These are phyloP conservation scores for Eulacestoma nigropectus DNA, from an alignment of 2,113 vertebrate species.

Conservation along the genomic window DNA sequence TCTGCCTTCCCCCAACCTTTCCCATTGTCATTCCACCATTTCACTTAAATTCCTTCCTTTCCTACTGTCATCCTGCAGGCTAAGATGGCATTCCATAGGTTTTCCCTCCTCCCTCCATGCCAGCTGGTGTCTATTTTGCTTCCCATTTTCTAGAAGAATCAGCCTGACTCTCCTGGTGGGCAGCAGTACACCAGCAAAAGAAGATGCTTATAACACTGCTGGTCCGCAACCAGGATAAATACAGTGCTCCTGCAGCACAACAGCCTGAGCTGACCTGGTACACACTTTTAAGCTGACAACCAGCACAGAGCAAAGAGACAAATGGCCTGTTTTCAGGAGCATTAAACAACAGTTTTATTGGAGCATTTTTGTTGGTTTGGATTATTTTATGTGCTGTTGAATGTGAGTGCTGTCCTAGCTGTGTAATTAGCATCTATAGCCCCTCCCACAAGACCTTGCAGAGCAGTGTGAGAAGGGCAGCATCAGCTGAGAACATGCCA, in stretches of 20 bases:
- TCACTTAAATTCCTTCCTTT: background rate
- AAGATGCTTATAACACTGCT: background rate
- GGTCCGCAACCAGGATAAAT: background rate
- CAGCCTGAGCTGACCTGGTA: background rate
- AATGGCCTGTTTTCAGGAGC: background rate
- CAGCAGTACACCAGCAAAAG: background rate
- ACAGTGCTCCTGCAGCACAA: background rate
- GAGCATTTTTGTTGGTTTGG: background rate
- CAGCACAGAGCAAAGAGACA: background rate
- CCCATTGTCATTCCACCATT: background rate
- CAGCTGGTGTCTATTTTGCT: background rate
- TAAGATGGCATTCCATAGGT: background rate
- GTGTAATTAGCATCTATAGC: background rate
- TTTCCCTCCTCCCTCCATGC: background rate
- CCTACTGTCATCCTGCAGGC: background rate
- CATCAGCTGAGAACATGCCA: background rate
- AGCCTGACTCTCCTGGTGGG: background rate
- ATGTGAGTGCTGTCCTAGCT: background rate
- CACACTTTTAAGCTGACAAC: background rate
- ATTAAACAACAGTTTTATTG: background rate
- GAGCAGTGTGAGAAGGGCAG: background rate
- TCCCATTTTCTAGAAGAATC: background rate
- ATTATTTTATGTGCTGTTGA: accelerated
- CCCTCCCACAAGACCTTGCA: background rate
- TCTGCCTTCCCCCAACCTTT: background rate